Conservation (phyloP, 2,888 invertebrate species). For the Melipona beecheii region DNA sequence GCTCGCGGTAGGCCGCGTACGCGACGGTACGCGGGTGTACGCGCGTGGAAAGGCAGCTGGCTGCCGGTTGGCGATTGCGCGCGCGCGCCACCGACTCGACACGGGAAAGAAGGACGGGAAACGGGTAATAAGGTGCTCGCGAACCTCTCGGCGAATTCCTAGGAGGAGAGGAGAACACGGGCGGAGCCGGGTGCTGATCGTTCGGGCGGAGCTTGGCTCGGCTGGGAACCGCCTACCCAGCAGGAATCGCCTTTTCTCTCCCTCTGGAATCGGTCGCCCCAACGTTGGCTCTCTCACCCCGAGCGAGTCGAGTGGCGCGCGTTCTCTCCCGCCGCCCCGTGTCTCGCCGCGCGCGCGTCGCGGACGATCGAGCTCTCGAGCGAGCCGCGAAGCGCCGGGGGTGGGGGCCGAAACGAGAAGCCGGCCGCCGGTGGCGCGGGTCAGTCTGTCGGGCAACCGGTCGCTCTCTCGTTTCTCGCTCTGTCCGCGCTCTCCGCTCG, state of each 20-base stretch:
- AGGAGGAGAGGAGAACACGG: slow-evolving; percentile 52
- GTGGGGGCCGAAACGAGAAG: slow-evolving; percentile 79
- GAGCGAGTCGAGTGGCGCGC: slow-evolving; percentile 34
- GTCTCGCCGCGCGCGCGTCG: slow-evolving; percentile 26
- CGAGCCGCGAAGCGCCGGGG: slow-evolving; percentile 58
- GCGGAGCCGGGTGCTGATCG: slow-evolving; percentile 66
- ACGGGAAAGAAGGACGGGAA: slow-evolving; percentile 47
- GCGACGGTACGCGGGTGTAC: slow-evolving; percentile 13
- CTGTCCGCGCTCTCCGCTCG: slow-evolving; percentile 82
- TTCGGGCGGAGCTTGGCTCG: slow-evolving; percentile 62
- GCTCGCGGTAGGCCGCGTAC: background rate
- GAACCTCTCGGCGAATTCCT: slow-evolving; percentile 10
- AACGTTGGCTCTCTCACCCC: slow-evolving; percentile 36
- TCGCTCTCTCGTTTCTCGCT: slow-evolving; percentile 81
- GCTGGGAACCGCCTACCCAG: slow-evolving; percentile 44
- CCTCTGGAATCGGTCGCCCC: slow-evolving; percentile 35
- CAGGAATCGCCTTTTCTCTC: slow-evolving; percentile 45
- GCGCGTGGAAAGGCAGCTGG: slow-evolving; percentile 59
- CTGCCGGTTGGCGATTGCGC: slow-evolving; percentile 62
- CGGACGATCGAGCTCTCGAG: slow-evolving; percentile 48
- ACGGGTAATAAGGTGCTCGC: slow-evolving; percentile 62
- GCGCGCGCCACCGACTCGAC: slow-evolving; percentile 23
- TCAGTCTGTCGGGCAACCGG: slow-evolving; percentile 84
- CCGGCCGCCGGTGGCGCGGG: slow-evolving; percentile 82
- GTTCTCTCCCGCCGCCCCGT: slow-evolving; percentile 40